These are phyloP conservation scores for Calyptommatus sinebrachiatus DNA, from an alignment of 2,113 vertebrate genomes.

Conservation along the genomic window DNA sequence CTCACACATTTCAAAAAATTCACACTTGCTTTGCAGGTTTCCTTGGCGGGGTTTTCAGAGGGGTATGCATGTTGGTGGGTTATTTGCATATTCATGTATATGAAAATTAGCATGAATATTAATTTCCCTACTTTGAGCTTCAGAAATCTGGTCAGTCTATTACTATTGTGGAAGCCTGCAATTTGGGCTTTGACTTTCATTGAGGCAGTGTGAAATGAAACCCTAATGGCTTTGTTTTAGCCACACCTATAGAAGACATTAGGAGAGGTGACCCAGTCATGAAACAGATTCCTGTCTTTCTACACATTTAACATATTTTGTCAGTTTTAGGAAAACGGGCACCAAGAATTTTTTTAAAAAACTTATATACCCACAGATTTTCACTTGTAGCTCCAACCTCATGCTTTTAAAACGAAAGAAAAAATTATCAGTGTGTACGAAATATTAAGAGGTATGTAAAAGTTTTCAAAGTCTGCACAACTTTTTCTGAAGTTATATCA, in stretches of 20 bases:
- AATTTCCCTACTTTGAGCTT: too few species aligned
- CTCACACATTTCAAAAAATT: too few species aligned
- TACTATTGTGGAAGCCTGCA: not conserved
- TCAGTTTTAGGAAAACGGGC: not conserved
- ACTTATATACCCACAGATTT: not conserved
- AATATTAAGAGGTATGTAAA: not conserved
- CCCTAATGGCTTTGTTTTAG: too few species aligned
- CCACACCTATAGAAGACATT: not conserved
- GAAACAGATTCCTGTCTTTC: not conserved
- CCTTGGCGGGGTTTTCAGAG: too few species aligned
- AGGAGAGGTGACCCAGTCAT: not conserved
- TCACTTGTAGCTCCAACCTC: not conserved
- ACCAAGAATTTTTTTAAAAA: too few species aligned
- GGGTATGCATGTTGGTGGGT: too few species aligned
- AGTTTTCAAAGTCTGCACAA: not conserved
- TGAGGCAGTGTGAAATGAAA: too few species aligned
- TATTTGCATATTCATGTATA: too few species aligned
- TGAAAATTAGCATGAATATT: too few species aligned
- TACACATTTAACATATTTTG: not conserved
- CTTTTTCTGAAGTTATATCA: slow-evolving; percentile 13
- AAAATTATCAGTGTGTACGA: not conserved
- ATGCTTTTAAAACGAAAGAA: not conserved
- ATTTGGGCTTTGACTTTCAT: not conserved
- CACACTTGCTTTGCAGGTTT: too few species aligned
- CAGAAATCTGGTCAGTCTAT: too few species aligned